Evolutionary conservation across 2,113 vertebrate species (phyloP).

Genomic region (Herpailurus yagouaroundi): DNA sequence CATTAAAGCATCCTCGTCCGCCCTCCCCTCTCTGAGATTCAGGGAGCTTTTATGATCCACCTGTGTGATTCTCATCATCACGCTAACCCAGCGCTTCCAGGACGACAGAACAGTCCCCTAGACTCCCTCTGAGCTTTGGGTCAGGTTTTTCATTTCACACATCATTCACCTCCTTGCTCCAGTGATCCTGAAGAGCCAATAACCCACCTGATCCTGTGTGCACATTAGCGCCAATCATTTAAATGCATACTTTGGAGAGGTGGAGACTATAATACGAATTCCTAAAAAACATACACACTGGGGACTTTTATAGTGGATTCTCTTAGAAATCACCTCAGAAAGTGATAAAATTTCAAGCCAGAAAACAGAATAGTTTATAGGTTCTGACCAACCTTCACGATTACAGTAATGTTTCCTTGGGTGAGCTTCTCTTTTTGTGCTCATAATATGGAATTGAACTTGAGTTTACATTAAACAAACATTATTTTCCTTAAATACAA

Average conservation of each 20-base stretch:
- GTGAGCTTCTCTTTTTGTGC: not conserved
- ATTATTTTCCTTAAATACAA: not conserved
- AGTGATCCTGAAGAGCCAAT: conserved; percentile 37
- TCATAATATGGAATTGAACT: not conserved
- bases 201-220: not conserved
- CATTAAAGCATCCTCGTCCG: not conserved
- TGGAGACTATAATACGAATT: not conserved
- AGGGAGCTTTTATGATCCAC: not conserved
- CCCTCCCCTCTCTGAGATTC: not conserved
- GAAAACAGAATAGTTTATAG: not conserved
- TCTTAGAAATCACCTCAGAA: not conserved
- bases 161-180: conserved; percentile 50
- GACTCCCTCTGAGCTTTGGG: not conserved
- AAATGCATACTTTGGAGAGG: not conserved
- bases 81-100: fast-evolving
- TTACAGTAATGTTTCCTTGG: not conserved
- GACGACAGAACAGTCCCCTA: not conserved
- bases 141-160: conserved; percentile 67
- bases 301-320: not conserved
- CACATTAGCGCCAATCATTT: conserved; percentile 17
- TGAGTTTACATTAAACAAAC: not conserved
- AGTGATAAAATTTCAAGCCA: not conserved
- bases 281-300: not conserved
- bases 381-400: not conserved
- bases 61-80: not conserved